Base-by-base conservation (phyloP, 2,113 vertebrate genomes). In the Hippocampus zosterae region DNA sequence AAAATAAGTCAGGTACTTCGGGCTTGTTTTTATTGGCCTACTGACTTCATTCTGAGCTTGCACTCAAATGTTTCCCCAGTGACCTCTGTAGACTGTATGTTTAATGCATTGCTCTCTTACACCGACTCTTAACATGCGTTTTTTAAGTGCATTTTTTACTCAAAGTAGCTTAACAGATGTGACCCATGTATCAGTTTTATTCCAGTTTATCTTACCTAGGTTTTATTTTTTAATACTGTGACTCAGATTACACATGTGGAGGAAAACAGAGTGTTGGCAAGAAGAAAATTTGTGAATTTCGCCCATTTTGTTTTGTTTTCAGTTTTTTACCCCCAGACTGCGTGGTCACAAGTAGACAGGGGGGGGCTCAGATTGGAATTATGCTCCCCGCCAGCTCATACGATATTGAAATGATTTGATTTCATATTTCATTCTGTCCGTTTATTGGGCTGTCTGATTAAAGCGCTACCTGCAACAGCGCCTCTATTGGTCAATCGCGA, bases 401-500 rank as follows among this genome's bases (percentile, higher is more conserved):
- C 33, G 55, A 77, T 60, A 76, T n/a, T 62, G 55, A 72, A 69
- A 75, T 83, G 82, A 80, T 84, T 77, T 78, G 46, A 50, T 50
- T 18, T 18, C 79, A 87, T 76, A 69, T 82, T 85, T 60, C 57
- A 60, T 16, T 15, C 27, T 60, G 16, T 67, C 85, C 82, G 75
- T 71, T 80, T 87, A 70, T 69, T 79, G 86, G 86, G 85, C 81
- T 79, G 81, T 90, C 88, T 82, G 79, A 80, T 81, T 85, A 81
- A 81, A 66, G 88, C 80, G 86, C 70, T 83, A 84, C 81, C 80
- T 92, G 92, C 93, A 93, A 88, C 84, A 94, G 93, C 94, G 92
- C 92, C 89, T 65, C 77, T 44, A 16, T 61, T n/a, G 86, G 77
- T 70, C 78, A 68, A 85, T 73, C 68, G 80, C 65, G 71, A 82